These are phyloP conservation scores for Baryphthengus martii DNA, from an alignment of 2,113 vertebrate species.

Conservation along the genomic window DNA sequence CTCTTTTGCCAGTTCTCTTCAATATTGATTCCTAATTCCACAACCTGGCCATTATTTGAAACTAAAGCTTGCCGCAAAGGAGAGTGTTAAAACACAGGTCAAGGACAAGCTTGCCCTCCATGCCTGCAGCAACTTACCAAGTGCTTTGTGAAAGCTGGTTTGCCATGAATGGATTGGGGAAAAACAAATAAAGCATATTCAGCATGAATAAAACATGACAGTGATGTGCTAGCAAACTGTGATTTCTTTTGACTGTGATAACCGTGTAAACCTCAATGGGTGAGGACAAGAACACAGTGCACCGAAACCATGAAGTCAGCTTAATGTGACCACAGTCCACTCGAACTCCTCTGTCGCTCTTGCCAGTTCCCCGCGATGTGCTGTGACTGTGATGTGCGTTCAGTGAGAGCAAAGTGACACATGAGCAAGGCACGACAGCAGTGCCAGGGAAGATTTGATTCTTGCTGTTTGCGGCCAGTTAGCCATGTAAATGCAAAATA, in stretches of 20 bases:
- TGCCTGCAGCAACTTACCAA: slow-evolving; percentile 39
- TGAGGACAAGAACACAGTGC: slow-evolving; percentile 42
- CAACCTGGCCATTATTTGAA: slow-evolving; percentile 60
- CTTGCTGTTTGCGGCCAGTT: neutral
- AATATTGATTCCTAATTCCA: slow-evolving; percentile 44
- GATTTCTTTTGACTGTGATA: slow-evolving; percentile 61
- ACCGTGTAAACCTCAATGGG: slow-evolving; percentile 40
- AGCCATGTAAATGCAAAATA: slow-evolving; percentile 5
- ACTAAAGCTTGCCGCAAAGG: slow-evolving; percentile 21
- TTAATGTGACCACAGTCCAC: neutral
- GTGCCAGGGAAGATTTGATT: slow-evolving; percentile 25
- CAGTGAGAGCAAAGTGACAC: neutral
- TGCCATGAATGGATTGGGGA: slow-evolving; percentile 1
- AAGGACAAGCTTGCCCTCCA: neutral
- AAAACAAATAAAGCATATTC: neutral
- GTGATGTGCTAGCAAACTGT: slow-evolving; percentile 30
- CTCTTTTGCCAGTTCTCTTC: neutral
- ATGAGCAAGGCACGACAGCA: neutral
- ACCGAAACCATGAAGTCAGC: slow-evolving; percentile 55
- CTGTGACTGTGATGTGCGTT: slow-evolving; percentile 31
- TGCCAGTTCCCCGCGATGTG: neutral
- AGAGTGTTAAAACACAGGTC: slow-evolving; percentile 22
- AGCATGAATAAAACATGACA: slow-evolving; percentile 65
- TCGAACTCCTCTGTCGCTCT: neutral
- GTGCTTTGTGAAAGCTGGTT: slow-evolving; percentile 15